These are phyloP conservation scores for Diplodus puntazzo DNA, from an alignment of 2,797 vertebrate genomes.

Conservation along the genomic window DNA sequence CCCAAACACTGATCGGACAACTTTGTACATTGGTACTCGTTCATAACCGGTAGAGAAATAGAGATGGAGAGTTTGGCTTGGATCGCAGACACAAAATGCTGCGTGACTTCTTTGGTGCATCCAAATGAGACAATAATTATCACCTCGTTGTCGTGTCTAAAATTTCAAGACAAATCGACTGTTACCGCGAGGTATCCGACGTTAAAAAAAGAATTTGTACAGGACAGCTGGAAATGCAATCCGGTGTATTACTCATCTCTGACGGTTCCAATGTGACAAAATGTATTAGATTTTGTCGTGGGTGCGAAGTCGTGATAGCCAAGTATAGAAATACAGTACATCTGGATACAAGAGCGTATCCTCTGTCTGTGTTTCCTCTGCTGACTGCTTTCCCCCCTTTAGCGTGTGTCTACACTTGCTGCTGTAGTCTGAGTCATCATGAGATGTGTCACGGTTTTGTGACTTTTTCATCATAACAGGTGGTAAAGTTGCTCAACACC, in stretches of 20 bases:
- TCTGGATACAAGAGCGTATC: slow-evolving; percentile 52
- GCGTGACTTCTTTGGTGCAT: slow-evolving; percentile 12
- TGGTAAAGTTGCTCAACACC: slow-evolving; percentile 38
- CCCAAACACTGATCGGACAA: slow-evolving; percentile 29
- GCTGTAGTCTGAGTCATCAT: slow-evolving; percentile 66
- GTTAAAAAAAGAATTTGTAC: not conserved
- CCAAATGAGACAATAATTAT: slow-evolving; percentile 12
- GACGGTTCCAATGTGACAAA: slow-evolving; percentile 31
- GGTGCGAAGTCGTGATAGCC: slow-evolving; percentile 64
- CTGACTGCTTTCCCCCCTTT: slow-evolving; percentile 29
- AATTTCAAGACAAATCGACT: slow-evolving; percentile 18
- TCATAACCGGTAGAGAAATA: slow-evolving; percentile 24
- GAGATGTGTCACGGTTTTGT: slow-evolving; percentile 42
- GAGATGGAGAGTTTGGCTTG: slow-evolving; percentile 1
- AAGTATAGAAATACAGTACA: slow-evolving; percentile 63
- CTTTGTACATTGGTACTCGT: not conserved
- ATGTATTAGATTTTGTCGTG: slow-evolving; percentile 49
- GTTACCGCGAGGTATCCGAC: not conserved
- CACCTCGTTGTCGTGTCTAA: slow-evolving; percentile 9
- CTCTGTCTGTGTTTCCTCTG: slow-evolving; percentile 53
- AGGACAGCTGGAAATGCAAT: slow-evolving; percentile 31
- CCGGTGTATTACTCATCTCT: slow-evolving; percentile 10
- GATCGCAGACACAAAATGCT: slow-evolving; percentile 5
- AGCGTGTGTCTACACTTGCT: slow-evolving; percentile 43
- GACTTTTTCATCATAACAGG: slow-evolving; percentile 58